Base-by-base conservation (phyloP, 1,140 invertebrate species). In the Phenacoccus solenopsis region DNA sequence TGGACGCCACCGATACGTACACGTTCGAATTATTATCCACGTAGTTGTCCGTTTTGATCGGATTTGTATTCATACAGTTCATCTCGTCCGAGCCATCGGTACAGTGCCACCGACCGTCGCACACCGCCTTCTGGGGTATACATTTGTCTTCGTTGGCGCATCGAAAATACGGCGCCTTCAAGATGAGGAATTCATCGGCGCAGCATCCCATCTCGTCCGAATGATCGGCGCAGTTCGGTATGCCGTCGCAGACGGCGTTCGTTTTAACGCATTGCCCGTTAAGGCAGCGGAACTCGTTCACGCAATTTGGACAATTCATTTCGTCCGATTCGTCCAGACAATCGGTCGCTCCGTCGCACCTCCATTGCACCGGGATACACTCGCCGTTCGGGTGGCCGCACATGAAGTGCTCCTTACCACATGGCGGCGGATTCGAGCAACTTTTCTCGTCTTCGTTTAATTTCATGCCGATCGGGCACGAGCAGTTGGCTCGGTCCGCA, bases 261-360 rank as follows among this genome's bases (percentile, higher is more conserved):
- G 86, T 82, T 79, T 87, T 87, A 24, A 91, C 90, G 75, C 90
- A 93, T n/a, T 87, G 84, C 4, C 81, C 80, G 7, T 72, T 70
- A 9, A 83, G 81, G 73, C 90, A 93, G 59, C 83, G 82, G 73
- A 91, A 93, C 73, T 90, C 85, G 74, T 88, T 84, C 1, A 79
- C 79, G 76, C 87, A 88, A 0, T 78, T 78, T 0, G 85, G 82
- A 75, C 90, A 91, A n/a, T 84, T 85, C 1, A 84, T 78, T 78
- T 94, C 91, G 75, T 94, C 91, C 1, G 88, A 89, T 20, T 85
- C 85, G 77, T 94, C 91, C 0, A 82, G 80, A 80, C 94, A 97
- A 78, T 98, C 93, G 35, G 81, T 81, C 71, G 90, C 87, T 0
- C 86, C 86, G 78, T 95, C 93, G 78, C 93, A 95, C 64, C 86